phyloP scores from a whole-genome alignment of 2,797 vertebrate species.

The Ambastaia sidthimunki region DNA sequence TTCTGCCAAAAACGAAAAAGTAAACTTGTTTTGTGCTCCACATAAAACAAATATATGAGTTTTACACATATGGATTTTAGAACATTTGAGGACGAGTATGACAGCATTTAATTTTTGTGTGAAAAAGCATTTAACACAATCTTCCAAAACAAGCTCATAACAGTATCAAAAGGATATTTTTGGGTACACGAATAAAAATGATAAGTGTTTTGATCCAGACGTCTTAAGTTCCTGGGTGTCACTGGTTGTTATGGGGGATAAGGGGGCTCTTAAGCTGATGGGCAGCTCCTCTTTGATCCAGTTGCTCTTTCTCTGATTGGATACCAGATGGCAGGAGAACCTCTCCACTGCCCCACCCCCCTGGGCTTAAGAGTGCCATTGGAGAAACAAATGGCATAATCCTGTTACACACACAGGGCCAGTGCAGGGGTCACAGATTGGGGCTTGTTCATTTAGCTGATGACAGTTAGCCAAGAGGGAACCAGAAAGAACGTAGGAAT shows the following conservation, averaged over 20 bases:
- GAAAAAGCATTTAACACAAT: neutral
- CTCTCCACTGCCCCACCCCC: conserved; percentile 11
- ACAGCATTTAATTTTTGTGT: neutral
- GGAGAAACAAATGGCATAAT: conserved; percentile 37
- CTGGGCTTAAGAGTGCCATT: conserved; percentile 19
- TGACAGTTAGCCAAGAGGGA: conserved; percentile 7
- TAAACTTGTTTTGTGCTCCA: too few species aligned
- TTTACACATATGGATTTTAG: too few species aligned
- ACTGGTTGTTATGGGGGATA: conserved; percentile 14
- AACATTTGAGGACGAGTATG: too few species aligned
- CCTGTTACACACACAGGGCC: conserved; percentile 23
- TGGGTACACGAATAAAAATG: conserved; percentile 4
- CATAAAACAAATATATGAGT: too few species aligned
- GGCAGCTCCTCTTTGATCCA: conserved; percentile 22
- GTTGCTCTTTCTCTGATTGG: conserved; percentile 64
- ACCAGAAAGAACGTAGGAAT: conserved; percentile 17
- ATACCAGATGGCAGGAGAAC: conserved; percentile 66
- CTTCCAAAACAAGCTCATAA: neutral
- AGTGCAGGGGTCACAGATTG: conserved; percentile 20
- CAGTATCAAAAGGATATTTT: neutral
- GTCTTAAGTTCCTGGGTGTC: conserved; percentile 66
- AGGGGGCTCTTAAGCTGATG: conserved; percentile 9
- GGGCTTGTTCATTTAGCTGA: conserved; percentile 39
- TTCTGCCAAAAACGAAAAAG: too few species aligned
- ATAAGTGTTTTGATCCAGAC: conserved; percentile 1